Evolutionary conservation across 2,113 vertebrate species (phyloP).

Genomic region (Grallaria varia): DNA sequence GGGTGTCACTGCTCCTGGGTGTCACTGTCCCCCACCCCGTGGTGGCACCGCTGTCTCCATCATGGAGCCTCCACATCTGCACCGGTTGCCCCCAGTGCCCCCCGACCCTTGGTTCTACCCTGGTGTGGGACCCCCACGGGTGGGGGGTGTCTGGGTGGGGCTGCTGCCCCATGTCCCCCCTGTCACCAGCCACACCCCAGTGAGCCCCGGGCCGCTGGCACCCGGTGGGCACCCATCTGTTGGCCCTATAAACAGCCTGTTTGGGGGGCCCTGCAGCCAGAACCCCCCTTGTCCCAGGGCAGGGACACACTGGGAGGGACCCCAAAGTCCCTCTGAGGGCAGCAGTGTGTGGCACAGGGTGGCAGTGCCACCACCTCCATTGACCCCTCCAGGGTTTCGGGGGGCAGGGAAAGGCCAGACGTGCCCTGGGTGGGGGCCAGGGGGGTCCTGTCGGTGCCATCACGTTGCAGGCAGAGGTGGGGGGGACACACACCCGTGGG

Average conservation of each 20-base stretch:
- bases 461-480: neutral
- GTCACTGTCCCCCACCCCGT: fast-evolving
- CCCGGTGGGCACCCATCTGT: neutral
- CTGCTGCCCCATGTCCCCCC: fast-evolving
- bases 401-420: neutral
- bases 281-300: neutral
- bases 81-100: neutral
- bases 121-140: fast-evolving
- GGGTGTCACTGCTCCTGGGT: neutral
- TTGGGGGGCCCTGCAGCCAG: neutral
- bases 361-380: neutral
- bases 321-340: neutral
- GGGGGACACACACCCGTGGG: neutral
- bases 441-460: neutral
- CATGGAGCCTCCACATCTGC: neutral
- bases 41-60: neutral
- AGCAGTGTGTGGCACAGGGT: neutral
- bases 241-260: neutral
- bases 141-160: no score
- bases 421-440: neutral
- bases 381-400: neutral
- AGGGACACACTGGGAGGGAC: neutral
- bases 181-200: neutral
- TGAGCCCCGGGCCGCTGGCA: neutral
- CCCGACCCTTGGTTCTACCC: neutral